Conservation (phyloP, 2,113 vertebrate genomes). For the Hucho hucho region DNA sequence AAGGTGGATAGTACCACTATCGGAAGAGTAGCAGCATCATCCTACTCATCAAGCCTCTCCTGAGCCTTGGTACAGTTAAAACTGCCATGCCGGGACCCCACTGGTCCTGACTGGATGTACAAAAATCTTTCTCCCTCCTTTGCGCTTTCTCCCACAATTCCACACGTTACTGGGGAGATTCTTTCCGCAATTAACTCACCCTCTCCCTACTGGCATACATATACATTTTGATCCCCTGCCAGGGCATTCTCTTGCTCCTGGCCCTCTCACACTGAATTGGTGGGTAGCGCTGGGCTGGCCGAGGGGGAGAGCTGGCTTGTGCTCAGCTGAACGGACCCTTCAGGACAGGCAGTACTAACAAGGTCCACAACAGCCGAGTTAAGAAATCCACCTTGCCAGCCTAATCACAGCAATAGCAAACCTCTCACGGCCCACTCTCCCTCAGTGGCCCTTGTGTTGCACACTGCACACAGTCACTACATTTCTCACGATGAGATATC, state of each 20-base stretch:
- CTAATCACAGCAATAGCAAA: neutral
- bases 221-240: conserved; percentile 36
- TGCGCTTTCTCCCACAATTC: neutral
- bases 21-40: too few relatives aligned
- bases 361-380: conserved; percentile 27
- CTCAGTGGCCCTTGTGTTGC: neutral
- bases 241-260: neutral
- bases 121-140: conserved; percentile 1
- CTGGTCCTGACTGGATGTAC: neutral
- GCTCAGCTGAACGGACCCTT: conserved; percentile 14
- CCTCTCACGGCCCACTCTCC: neutral
- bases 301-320: conserved; percentile 23
- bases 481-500: neutral
- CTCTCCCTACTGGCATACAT: conserved; percentile 56
- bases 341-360: conserved; percentile 29
- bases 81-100: neutral
- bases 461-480: neutral
- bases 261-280: conserved; percentile 30
- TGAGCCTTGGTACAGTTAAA: conserved; percentile 20
- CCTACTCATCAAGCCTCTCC: too few relatives aligned
- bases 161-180: conserved; percentile 61
- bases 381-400: conserved; percentile 34
- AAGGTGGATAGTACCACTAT: too few relatives aligned
- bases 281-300: conserved; percentile 36
- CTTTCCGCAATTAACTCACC: conserved; percentile 71